phyloP scores from a whole-genome alignment of 2,113 vertebrate genomes.

The Pardalotus punctatus region DNA sequence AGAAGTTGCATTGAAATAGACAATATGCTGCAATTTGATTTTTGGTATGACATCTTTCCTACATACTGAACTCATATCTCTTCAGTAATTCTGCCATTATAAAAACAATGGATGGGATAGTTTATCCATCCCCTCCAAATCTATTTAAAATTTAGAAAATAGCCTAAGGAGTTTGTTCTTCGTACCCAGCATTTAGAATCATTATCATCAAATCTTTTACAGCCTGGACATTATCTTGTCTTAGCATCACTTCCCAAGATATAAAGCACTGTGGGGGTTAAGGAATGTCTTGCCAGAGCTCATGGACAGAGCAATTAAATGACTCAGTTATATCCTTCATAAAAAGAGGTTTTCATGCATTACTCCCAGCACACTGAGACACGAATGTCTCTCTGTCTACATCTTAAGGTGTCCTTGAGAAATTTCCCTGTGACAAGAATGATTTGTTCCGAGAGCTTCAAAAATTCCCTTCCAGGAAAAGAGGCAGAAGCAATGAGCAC shows the following conservation, averaged over 20 bases:
- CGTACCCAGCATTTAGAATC: not conserved
- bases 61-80: not conserved
- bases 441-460: not conserved
- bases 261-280: slow-evolving; percentile 47
- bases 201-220: slow-evolving; percentile 36
- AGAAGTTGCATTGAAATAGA: slow-evolving; percentile 13
- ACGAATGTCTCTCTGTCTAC: not conserved
- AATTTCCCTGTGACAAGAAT: not conserved
- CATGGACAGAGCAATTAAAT: slow-evolving; percentile 24
- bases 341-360: slow-evolving; percentile 46
- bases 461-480: not conserved
- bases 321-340: not conserved
- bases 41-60: not conserved
- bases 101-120: not conserved
- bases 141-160: slow-evolving; percentile 22
- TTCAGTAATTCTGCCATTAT: not conserved
- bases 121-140: not conserved
- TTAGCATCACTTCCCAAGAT: slow-evolving; percentile 41
- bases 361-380: slow-evolving; percentile 11
- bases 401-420: slow-evolving; percentile 28
- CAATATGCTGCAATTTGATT: not conserved
- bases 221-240: slow-evolving; percentile 49
- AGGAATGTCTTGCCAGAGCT: slow-evolving; percentile 1
- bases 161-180: not conserved
- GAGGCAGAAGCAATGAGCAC: not conserved